These are phyloP conservation scores for Leuciscus waleckii DNA, from an alignment of 2,797 vertebrate genomes.

Conservation along the genomic window DNA sequence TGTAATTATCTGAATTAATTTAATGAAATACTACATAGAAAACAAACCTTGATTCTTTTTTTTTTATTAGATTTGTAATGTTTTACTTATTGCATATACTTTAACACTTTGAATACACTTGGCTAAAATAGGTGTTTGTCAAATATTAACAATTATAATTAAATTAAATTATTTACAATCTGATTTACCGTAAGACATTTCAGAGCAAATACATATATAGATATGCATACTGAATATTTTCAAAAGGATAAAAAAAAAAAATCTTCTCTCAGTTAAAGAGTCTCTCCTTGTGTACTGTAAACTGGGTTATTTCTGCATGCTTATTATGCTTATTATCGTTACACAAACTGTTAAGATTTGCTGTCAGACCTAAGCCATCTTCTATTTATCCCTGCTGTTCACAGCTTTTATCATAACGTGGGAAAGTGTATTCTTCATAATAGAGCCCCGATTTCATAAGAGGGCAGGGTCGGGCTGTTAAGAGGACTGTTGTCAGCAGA, in stretches of 20 bases:
- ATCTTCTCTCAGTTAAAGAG: too few relatives aligned
- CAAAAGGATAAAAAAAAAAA: background rate
- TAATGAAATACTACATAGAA: background rate
- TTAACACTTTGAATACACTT: background rate
- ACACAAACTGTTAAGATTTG: slow-evolving; percentile 46
- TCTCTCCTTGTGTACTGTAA: background rate
- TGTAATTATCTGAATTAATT: background rate
- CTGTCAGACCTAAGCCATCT: slow-evolving; percentile 44
- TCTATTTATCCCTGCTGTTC: slow-evolving; percentile 49
- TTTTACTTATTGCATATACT: background rate
- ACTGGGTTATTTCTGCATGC: background rate
- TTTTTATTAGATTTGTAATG: background rate
- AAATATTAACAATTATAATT: too few relatives aligned
- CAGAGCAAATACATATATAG: background rate
- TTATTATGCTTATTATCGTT: slow-evolving; percentile 30
- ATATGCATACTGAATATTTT: background rate
- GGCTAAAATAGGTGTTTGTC: background rate
- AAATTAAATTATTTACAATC: too few relatives aligned
- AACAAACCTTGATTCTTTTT: background rate
- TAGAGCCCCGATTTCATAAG: slow-evolving; percentile 56
- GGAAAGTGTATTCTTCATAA: slow-evolving; percentile 47
- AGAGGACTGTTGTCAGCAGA: slow-evolving; percentile 25
- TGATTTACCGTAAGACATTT: background rate
- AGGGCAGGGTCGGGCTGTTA: slow-evolving; percentile 48
- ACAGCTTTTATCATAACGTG: slow-evolving; percentile 49